Base-by-base conservation (phyloP, 1,140 invertebrate genomes). In the Antheraea mylitta region DNA sequence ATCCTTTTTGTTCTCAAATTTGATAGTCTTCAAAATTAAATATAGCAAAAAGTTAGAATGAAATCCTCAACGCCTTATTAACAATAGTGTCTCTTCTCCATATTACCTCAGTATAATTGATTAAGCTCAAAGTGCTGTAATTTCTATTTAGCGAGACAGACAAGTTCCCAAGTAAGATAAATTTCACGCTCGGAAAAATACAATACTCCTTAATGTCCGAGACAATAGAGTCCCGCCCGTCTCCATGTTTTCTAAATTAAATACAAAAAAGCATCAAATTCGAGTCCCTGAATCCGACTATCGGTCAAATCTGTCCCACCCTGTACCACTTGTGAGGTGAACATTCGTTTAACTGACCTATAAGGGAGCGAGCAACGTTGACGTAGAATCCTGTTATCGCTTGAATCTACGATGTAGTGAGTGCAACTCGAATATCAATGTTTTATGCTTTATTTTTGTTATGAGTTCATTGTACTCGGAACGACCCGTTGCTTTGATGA, bases 231-330 rank as follows among this genome's bases (percentile, higher is more conserved):
- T 10, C 60, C 45, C 45, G 45, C 45, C 45, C 19, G 60, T 36
- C 16, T 69, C 66, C 64, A 69, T 69, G 67, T 67, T 71, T 70
- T 74, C 62, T 69, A 69, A 74, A 58, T 68, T 58, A 48, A 67
- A 16, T 69, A 42, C 61, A 64, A 68, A 72, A 77, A 74, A 67
- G 64, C 61, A 66, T 61, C 70, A 45, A 64, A 22, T 9, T 30
- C 18, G 45, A 64, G 63, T 69, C 67, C 42, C 64, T 65, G 69
- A 68, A 70, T 67, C 59, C 59, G 45, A 63, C 72, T 82, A 82
- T 81, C 79, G 75, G 80, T 84, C 75, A 81, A 66, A 84, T 84
- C 82, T 78, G 77, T 80, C 68, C 79, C 72, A 77, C 68, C 75
- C 53, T 58, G 74, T 80, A 73, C 77, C 75, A 77, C 69, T 68